phyloP scores from a whole-genome alignment of 2,113 vertebrate species.

The Brachyhypopomus gauderio region DNA sequence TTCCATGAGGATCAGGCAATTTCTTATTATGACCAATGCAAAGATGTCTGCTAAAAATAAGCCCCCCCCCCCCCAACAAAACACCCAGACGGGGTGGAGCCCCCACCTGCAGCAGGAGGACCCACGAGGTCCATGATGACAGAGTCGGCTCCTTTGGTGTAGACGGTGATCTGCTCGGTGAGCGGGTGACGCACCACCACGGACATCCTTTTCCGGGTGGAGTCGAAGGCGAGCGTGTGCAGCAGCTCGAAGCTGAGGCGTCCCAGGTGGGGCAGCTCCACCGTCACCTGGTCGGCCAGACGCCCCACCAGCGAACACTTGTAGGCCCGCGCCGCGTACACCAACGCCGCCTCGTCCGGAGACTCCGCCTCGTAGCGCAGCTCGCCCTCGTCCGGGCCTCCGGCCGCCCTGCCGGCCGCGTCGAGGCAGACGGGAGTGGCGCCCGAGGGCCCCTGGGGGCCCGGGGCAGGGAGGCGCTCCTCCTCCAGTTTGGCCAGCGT shows the following conservation, averaged over 20 bases:
- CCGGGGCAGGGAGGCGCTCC: conserved; percentile 55
- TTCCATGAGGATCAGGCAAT: no score
- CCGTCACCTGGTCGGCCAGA: conserved; percentile 87
- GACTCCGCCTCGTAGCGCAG: conserved; percentile 93
- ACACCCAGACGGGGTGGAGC: neutral
- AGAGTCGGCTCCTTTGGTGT: conserved; percentile 96
- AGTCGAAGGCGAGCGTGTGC: conserved; percentile 93
- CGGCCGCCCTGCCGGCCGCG: conserved; percentile 40
- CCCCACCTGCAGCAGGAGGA: conserved; percentile 74
- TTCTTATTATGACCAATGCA: no score
- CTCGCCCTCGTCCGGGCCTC: conserved; percentile 71
- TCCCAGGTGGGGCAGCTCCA: conserved; percentile 92
- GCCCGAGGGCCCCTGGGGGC: conserved; percentile 70
- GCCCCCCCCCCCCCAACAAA: no score
- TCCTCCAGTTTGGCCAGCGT: conserved; percentile 84
- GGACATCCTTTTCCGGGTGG: conserved; percentile 92
- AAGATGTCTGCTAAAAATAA: no score
- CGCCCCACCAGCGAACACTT: conserved; percentile 87
- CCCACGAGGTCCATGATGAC: conserved; percentile 92
- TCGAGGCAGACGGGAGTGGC: conserved; percentile 46
- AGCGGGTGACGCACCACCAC: conserved; percentile 94
- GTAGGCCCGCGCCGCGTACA: conserved; percentile 92
- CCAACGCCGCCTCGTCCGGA: conserved; percentile 93
- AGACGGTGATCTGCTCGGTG: conserved; percentile 91
- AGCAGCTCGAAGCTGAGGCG: conserved; percentile 90